A percentile compares a stretch with the other conserved stretches of the same genome.
Evolutionary conservation across 1,140 invertebrate species (phyloP).

Genomic region (Drosophila dunni): DNA sequence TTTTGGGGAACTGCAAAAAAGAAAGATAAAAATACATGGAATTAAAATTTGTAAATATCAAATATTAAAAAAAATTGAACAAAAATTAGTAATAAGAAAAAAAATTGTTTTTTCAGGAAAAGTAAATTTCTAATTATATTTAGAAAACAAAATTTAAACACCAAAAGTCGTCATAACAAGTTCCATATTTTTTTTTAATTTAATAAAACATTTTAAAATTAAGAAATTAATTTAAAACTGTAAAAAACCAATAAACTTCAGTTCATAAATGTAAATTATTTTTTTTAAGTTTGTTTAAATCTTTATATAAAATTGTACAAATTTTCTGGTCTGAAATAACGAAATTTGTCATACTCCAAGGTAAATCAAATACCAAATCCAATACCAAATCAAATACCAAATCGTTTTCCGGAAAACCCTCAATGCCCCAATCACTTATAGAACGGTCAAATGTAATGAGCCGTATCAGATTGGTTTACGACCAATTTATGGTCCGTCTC

Average conservation of each 20-base stretch:
- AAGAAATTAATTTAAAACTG: too few species aligned
- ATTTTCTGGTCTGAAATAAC: not conserved
- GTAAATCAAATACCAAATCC: constrained; percentile 8
- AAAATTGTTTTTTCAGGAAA: too few species aligned
- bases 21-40: not conserved
- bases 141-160: too few species aligned
- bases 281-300: too few species aligned
- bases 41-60: not conserved
- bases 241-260: too few species aligned
- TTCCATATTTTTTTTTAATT: too few species aligned
- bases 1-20: constrained; percentile 32
- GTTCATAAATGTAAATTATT: not conserved
- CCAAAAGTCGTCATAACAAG: too few species aligned
- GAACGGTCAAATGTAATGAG: constrained; percentile 31
- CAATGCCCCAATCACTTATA: constrained; percentile 21
- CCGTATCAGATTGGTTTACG: constrained; percentile 28
- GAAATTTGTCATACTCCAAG: not conserved
- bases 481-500: constrained; percentile 24
- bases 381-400: constrained; percentile 2
- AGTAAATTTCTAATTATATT: too few species aligned
- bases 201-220: too few species aligned
- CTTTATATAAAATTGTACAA: too few species aligned
- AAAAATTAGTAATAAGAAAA: not conserved
- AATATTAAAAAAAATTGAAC: not conserved
- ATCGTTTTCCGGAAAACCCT: constrained; percentile 31